Percentiles rank a stretch among this genome's conserved stretches.
These are phyloP conservation scores for Chaitophorus viminalis DNA, from an alignment of 2,888 invertebrate species.

Conservation along the genomic window DNA sequence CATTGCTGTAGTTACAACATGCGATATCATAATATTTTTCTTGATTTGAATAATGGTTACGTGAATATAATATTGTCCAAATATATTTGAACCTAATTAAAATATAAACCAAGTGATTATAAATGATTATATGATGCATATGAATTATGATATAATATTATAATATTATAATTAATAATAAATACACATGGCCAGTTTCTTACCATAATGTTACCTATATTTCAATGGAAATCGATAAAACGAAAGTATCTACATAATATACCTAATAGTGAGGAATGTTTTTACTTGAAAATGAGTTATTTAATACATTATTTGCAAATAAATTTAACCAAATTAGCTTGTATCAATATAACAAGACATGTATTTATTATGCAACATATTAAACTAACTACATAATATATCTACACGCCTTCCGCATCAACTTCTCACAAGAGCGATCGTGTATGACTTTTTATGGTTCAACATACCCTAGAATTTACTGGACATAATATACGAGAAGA, in stretches of 20 bases:
- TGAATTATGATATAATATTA: no score
- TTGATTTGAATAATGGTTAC: constrained; percentile 3
- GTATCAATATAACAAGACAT: not conserved
- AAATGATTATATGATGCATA: no score
- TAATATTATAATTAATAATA: not conserved
- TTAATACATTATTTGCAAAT: not conserved
- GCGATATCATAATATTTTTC: not conserved
- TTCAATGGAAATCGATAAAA: not conserved
- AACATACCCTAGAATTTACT: constrained; percentile 37
- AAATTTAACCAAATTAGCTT: not conserved
- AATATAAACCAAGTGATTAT: not conserved
- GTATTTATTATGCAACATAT: not conserved
- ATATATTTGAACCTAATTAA: not conserved
- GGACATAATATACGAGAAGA: constrained; percentile 39
- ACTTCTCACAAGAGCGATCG: constrained; percentile 50
- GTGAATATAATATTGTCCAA: constrained; percentile 18
- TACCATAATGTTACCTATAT: not conserved
- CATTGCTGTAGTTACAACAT: not conserved
- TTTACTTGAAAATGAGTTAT: not conserved
- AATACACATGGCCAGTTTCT: not conserved
- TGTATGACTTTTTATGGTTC: constrained; percentile 57
- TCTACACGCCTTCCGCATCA: not conserved
- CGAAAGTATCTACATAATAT: not conserved
- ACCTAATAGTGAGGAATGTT: not conserved
- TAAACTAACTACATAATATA: not conserved